A percentile compares a stretch with the other conserved stretches of the same genome.
phyloP scores from a whole-genome alignment of 2,888 invertebrate species.

The Drosophila rubida region DNA sequence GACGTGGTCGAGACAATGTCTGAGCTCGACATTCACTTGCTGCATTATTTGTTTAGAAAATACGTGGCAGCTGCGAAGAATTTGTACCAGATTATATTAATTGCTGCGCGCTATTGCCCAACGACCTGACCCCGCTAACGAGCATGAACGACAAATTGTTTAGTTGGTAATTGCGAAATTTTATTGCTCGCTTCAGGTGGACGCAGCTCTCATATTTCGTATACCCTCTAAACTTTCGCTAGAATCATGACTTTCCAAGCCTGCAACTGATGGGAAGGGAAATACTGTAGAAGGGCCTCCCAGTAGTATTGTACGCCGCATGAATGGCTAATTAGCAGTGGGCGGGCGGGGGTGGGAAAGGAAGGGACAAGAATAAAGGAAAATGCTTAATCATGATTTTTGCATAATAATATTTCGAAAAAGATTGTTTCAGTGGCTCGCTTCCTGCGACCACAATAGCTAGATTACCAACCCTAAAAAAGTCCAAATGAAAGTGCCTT shows the following conservation, averaged over 20 bases:
- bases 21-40: not conserved
- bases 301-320: constrained; percentile 17
- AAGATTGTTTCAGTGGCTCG: constrained; percentile 45
- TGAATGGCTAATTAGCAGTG: constrained; percentile 69
- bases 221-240: not conserved
- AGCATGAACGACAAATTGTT: not conserved
- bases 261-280: not conserved
- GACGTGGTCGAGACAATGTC: not conserved
- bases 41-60: not conserved
- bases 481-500: constrained; percentile 49
- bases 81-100: constrained; percentile 7
- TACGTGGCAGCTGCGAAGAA: not conserved
- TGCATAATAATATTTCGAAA: constrained; percentile 67
- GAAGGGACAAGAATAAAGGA: constrained; percentile 33
- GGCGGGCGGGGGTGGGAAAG: not conserved
- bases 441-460: constrained; percentile 44
- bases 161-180: not conserved
- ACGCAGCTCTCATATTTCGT: too few relatives aligned
- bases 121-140: not conserved
- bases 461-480: constrained; percentile 49
- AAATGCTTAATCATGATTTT: constrained; percentile 74
- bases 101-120: not conserved
- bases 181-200: too few relatives aligned
- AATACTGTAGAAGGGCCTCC: constrained; percentile 1
- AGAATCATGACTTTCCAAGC: too few relatives aligned